Percentiles rank a stretch among this genome's conserved stretches.
Conservation (phyloP, 2,888 invertebrate species). For the Epinotia bilunana region DNA sequence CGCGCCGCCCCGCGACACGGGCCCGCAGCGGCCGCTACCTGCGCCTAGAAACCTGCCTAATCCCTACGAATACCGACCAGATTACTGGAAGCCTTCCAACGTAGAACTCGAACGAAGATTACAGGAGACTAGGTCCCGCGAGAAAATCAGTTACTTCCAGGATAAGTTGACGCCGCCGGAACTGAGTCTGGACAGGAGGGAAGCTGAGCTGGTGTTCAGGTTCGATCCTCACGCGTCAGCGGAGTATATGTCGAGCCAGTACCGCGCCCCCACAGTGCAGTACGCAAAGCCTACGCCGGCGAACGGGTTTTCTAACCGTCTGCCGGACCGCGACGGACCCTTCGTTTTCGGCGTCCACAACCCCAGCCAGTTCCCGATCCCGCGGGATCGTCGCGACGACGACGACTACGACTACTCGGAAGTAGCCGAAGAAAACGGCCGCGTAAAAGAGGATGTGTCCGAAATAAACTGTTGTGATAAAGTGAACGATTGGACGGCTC, state of each 20-base stretch:
- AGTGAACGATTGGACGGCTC: slow-evolving; percentile 80
- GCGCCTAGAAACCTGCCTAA: slow-evolving; percentile 67
- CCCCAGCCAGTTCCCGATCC: slow-evolving; percentile 79
- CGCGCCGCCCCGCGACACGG: slow-evolving; percentile 76
- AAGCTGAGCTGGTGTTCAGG: slow-evolving; percentile 79
- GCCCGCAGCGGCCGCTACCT: slow-evolving; percentile 70
- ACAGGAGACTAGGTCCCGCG: slow-evolving; percentile 75
- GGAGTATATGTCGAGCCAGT: slow-evolving; percentile 76
- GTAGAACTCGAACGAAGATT: slow-evolving; percentile 78
- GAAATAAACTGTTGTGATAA: slow-evolving; percentile 82
- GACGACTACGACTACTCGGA: slow-evolving; percentile 82
- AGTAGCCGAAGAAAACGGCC: slow-evolving; percentile 74
- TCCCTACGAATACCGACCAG: slow-evolving; percentile 70
- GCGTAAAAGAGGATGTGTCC: slow-evolving; percentile 74
- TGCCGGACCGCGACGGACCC: slow-evolving; percentile 82
- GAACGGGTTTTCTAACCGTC: slow-evolving; percentile 74
- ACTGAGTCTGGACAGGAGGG: slow-evolving; percentile 75
- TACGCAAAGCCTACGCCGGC: slow-evolving; percentile 77
- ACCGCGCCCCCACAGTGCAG: slow-evolving; percentile 74
- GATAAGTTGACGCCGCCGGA: slow-evolving; percentile 77
- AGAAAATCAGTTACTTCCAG: slow-evolving; percentile 81
- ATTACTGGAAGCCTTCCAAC: slow-evolving; percentile 80
- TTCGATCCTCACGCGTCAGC: slow-evolving; percentile 79
- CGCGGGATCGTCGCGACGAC: slow-evolving; percentile 63
- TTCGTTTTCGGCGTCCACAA: slow-evolving; percentile 86